A percentile compares a stretch with the other conserved stretches of the same genome.
Conservation (phyloP, 2,113 vertebrate genomes). For the Cavia porcellus region DNA sequence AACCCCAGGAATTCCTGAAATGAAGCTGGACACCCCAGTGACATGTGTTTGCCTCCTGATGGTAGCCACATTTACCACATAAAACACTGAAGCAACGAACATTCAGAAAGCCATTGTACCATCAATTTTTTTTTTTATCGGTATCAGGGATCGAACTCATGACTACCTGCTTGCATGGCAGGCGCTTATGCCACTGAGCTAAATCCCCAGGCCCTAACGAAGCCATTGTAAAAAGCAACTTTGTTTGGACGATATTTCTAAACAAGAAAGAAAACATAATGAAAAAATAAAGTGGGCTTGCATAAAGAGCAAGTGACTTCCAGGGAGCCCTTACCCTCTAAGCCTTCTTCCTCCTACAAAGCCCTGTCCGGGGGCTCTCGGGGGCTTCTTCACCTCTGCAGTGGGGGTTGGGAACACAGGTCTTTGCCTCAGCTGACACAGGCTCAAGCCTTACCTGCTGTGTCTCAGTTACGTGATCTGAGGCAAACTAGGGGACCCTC, state of each 20-base stretch:
- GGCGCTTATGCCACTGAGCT: too few relatives aligned
- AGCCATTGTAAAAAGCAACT: not conserved
- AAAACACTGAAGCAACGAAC: not conserved
- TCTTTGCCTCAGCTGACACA: not conserved
- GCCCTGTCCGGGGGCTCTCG: not conserved
- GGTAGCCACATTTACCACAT: not conserved
- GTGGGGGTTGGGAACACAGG: not conserved
- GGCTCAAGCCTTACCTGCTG: not conserved
- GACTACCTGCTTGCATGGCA: too few relatives aligned
- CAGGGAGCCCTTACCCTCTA: not conserved
- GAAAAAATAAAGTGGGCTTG: not conserved
- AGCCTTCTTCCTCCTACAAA: not conserved
- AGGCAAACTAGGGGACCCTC: not conserved
- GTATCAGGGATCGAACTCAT: too few relatives aligned
- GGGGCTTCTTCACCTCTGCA: accelerated
- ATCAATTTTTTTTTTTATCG: too few relatives aligned
- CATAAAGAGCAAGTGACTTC: not conserved
- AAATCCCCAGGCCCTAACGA: not conserved
- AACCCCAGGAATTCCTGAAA: not conserved
- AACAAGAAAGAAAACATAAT: not conserved
- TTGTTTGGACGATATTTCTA: not conserved
- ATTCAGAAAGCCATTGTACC: not conserved
- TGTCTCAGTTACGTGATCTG: not conserved
- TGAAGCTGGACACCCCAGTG: not conserved
- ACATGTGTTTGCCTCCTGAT: not conserved